Evolutionary conservation across 2,888 invertebrate species (phyloP).

Genomic region (Rotaria socialis): DNA sequence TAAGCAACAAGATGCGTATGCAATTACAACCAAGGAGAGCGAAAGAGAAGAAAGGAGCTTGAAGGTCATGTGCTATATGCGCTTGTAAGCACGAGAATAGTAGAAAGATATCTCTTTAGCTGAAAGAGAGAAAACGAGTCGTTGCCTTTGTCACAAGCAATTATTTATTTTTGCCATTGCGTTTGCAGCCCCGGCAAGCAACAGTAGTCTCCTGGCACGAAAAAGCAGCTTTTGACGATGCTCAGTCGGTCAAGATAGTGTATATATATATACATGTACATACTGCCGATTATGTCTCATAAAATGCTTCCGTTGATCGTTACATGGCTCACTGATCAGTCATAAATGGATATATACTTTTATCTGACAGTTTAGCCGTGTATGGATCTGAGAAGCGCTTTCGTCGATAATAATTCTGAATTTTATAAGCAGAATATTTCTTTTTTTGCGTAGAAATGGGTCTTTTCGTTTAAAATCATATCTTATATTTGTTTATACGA

Average conservation of each 20-base stretch:
- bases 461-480: too few species aligned
- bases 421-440: too few species aligned
- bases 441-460: too few species aligned
- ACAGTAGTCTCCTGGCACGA: too few species aligned
- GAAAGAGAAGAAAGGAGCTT: not conserved
- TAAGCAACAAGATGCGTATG: not conserved
- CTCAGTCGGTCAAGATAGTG: not conserved
- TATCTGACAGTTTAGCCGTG: conserved; percentile 25
- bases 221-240: too few species aligned
- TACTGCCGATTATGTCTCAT: too few species aligned
- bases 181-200: not conserved
- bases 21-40: not conserved
- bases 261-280: not conserved
- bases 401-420: not conserved
- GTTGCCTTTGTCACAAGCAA: not conserved
- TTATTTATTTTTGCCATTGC: not conserved
- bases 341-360: not conserved
- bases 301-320: conserved; percentile 3
- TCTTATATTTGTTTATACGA: too few species aligned
- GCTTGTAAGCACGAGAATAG: not conserved
- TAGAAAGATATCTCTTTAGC: not conserved
- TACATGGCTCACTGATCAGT: conserved; percentile 12
- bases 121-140: conserved; percentile 14
- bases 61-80: not conserved
- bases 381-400: not conserved